These are phyloP conservation scores for Acinonyx jubatus DNA, from an alignment of 2,113 vertebrate species.

Conservation along the genomic window DNA sequence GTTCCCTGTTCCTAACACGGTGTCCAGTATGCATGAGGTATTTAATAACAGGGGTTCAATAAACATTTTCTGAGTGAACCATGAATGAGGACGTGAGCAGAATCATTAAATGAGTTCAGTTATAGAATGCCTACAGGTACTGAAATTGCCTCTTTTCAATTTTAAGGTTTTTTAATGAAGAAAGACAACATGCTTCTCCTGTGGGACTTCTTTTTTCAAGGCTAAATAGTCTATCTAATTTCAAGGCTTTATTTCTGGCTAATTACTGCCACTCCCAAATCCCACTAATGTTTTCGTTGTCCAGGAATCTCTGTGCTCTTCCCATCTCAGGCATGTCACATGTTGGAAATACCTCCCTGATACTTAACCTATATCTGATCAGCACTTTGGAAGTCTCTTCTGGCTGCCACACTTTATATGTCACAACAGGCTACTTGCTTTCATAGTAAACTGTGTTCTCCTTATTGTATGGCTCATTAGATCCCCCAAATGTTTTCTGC, in stretches of 20 bases:
- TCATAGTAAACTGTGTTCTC: background rate
- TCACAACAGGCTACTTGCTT: background rate
- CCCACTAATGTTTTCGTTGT: background rate
- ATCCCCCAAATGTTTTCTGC: background rate
- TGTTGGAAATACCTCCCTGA: background rate
- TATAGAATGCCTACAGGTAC: background rate
- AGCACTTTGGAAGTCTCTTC: background rate
- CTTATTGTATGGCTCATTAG: background rate
- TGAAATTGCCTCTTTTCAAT: background rate
- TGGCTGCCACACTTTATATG: background rate
- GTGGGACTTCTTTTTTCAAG: background rate
- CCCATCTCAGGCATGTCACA: background rate
- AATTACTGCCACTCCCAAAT: background rate
- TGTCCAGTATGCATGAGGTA: background rate
- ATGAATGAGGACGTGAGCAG: background rate
- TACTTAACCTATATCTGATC: background rate
- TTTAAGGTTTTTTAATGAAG: background rate
- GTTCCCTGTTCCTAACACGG: background rate
- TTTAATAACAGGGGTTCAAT: background rate
- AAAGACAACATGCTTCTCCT: background rate
- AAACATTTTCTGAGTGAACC: slow-evolving; percentile 11
- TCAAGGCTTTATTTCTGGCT: background rate
- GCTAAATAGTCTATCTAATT: background rate
- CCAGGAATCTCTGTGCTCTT: background rate
- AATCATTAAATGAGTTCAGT: background rate